Conservation (phyloP, 2,113 vertebrate genomes). For the Aix galericulata region DNA sequence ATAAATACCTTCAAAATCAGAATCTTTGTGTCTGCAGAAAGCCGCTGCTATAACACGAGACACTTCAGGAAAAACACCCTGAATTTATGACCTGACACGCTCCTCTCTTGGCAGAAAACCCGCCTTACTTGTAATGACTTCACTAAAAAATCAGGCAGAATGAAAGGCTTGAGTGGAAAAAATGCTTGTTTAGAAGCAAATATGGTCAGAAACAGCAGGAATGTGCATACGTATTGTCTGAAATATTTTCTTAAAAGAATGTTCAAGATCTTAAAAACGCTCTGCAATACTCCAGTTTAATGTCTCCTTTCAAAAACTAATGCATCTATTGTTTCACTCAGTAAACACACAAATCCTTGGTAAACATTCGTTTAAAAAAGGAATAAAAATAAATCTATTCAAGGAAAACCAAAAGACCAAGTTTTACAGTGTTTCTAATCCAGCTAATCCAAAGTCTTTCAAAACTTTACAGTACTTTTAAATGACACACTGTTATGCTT, state of each 20-base stretch:
- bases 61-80: neutral
- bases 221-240: rapidly evolving
- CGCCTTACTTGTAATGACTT: neutral
- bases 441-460: neutral
- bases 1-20: neutral
- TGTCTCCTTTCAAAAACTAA: neutral
- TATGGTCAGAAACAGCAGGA: rapidly evolving
- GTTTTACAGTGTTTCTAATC: neutral
- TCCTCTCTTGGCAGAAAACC: neutral
- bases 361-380: neutral
- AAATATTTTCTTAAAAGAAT: neutral
- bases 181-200: neutral
- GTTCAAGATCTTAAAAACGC: rapidly evolving
- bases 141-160: neutral
- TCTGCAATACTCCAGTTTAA: neutral
- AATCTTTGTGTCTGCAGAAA: neutral
- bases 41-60: neutral
- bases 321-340: neutral
- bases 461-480: neutral
- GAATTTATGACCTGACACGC: neutral
- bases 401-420: neutral
- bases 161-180: neutral
- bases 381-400: neutral
- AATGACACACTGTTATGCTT: rapidly evolving
- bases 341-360: neutral